Evolutionary conservation across 1,140 invertebrate species (phyloP), one percentile per base, ranked within the genome.

Genomic region (Zeugodacus cucurbitae): DNA sequence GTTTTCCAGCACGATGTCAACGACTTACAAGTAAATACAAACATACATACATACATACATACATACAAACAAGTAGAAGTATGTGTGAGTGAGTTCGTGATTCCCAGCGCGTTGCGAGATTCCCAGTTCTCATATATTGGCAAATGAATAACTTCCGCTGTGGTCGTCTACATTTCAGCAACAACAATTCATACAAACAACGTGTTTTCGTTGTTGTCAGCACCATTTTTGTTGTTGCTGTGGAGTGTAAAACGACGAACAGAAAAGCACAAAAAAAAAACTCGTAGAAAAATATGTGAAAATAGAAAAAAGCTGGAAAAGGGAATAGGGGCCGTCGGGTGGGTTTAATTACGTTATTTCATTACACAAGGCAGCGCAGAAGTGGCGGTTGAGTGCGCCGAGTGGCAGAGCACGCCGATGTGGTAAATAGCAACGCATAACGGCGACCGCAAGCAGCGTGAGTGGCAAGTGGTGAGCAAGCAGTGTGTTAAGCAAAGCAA

Each of bases 311-410:
- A 74, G 70, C 70, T 41, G 34, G 0, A 37, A 11, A 70, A 67
- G 29, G 7, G 29, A 64, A 20, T 37, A 22, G 41, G 20, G 32
- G 34, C 34, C 34, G 74, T 48, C 17, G 41, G 74, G 37, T 29
- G 41, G 41, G 41, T 82, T 82, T 82, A 48, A 82, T 44, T 82
- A 82, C 74, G 74, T 82, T 48, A 82, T 82, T 82, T 82, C 74
- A 48, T 82, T 82, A 82, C 74, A 82, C 22, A 26, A 78, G 20
- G 74, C 74, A 78, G 41, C 41, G 7, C 22, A 26, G 74, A 82
- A 82, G n/a, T 82, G 74, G 44, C 44, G 22, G 22, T 48, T 48
- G 74, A 82, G n/a, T 82, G 74, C 41, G 37, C 26, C 14, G 41
- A 17, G 41, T 82, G 44, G 37, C 41, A 74, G 17, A 41, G 37